These are phyloP conservation scores for Crotalus horridus DNA, from an alignment of 2,113 vertebrate genomes.

Conservation along the genomic window DNA sequence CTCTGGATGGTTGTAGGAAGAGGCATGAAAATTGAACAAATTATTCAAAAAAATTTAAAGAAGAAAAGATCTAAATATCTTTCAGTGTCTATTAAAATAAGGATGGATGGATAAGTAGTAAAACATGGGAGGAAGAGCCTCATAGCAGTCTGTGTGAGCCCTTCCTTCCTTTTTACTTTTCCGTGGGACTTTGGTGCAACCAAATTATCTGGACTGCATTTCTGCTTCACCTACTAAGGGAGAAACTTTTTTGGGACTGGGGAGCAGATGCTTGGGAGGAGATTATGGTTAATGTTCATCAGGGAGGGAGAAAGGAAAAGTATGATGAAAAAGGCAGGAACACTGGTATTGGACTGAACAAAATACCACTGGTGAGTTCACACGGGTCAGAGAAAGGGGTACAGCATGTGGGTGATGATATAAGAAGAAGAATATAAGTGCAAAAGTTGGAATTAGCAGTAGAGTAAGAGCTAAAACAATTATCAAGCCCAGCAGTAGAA, in stretches of 20 bases:
- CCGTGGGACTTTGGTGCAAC: background rate
- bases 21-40: background rate
- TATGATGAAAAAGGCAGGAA: background rate
- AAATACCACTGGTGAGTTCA: background rate
- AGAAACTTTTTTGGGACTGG: background rate
- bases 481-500: background rate
- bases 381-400: background rate
- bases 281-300: background rate
- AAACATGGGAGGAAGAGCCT: background rate
- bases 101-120: background rate
- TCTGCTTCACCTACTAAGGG: background rate
- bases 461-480: background rate
- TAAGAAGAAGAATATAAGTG: background rate
- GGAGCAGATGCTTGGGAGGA: background rate
- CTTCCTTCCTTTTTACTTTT: background rate
- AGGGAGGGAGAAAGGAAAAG: background rate
- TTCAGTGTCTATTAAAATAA: background rate
- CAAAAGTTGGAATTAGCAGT: background rate
- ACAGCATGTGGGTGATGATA: background rate
- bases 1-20: background rate
- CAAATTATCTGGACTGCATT: background rate
- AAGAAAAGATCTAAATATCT: background rate
- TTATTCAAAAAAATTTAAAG: background rate
- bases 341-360: background rate
- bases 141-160: background rate